Evolutionary conservation across 2,113 vertebrate species (phyloP).

Genomic region (Copsychus sechellarum): DNA sequence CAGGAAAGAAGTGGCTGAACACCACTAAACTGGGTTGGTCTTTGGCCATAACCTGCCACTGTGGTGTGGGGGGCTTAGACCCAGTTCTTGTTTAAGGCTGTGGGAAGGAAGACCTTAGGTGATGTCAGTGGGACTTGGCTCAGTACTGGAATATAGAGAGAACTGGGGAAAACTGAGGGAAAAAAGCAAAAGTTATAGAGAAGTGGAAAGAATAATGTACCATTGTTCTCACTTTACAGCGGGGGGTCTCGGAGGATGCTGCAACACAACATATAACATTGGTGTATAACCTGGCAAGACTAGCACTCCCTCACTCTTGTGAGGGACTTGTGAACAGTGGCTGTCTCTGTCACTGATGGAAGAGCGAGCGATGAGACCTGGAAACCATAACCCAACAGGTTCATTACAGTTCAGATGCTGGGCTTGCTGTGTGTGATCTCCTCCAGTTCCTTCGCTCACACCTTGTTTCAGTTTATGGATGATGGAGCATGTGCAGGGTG

Average conservation of each 20-base stretch:
- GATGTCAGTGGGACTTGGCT: background rate
- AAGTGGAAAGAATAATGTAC: background rate
- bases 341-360: background rate
- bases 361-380: background rate
- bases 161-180: background rate
- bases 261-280: background rate
- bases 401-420: background rate
- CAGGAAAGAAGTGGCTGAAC: background rate
- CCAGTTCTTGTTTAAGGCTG: background rate
- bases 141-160: background rate
- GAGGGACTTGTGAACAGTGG: background rate
- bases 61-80: background rate
- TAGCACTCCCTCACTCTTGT: background rate
- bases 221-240: background rate
- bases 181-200: fast-evolving
- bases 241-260: background rate
- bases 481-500: background rate
- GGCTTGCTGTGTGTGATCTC: background rate
- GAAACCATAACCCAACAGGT: background rate
- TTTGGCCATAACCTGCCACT: fast-evolving
- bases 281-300: background rate
- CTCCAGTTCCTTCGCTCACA: background rate
- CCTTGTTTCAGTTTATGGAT: background rate
- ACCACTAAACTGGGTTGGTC: background rate
- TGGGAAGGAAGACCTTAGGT: background rate